These are phyloP conservation scores for Volucella inanis DNA, from an alignment of 2,888 invertebrate genomes.

Conservation along the genomic window DNA sequence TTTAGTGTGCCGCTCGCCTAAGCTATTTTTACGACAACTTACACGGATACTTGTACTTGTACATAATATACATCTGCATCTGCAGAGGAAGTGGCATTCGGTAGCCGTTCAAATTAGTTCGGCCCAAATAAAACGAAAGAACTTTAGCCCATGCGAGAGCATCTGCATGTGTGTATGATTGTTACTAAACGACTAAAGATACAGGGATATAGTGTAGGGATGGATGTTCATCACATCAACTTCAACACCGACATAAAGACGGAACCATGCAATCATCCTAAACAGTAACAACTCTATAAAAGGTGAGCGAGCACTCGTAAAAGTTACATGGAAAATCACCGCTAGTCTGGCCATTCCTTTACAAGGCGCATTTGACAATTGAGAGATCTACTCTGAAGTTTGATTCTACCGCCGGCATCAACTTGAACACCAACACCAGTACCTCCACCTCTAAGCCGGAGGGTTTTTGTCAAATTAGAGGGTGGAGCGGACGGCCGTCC, in stretches of 20 bases:
- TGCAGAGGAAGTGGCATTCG: slow-evolving; percentile 69
- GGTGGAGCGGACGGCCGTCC: slow-evolving; percentile 24
- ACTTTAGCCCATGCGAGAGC: slow-evolving; percentile 33
- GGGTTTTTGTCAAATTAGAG: slow-evolving; percentile 37
- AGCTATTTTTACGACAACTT: slow-evolving; percentile 70
- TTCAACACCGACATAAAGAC: background rate
- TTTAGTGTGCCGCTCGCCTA: slow-evolving; percentile 45
- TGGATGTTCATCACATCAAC: slow-evolving; percentile 10
- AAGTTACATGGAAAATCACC: slow-evolving; percentile 24
- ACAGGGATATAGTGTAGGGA: background rate
- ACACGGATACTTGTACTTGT: slow-evolving; percentile 14
- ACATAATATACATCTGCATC: slow-evolving; percentile 54
- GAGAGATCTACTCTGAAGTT: slow-evolving; percentile 41
- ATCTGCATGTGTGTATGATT: background rate
- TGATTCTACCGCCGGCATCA: background rate
- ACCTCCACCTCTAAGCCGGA: slow-evolving; percentile 12
- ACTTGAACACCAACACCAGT: too few relatives aligned
- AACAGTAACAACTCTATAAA: slow-evolving; percentile 66
- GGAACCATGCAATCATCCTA: slow-evolving; percentile 44
- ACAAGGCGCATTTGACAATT: slow-evolving; percentile 38
- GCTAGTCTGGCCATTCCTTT: background rate
- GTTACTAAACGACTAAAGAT: background rate
- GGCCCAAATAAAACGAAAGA: slow-evolving; percentile 61
- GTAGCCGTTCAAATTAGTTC: slow-evolving; percentile 71
- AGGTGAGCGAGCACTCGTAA: slow-evolving; percentile 68